These are phyloP conservation scores for Alouatta caraya DNA, from an alignment of 2,797 vertebrate genomes.

Conservation along the genomic window DNA sequence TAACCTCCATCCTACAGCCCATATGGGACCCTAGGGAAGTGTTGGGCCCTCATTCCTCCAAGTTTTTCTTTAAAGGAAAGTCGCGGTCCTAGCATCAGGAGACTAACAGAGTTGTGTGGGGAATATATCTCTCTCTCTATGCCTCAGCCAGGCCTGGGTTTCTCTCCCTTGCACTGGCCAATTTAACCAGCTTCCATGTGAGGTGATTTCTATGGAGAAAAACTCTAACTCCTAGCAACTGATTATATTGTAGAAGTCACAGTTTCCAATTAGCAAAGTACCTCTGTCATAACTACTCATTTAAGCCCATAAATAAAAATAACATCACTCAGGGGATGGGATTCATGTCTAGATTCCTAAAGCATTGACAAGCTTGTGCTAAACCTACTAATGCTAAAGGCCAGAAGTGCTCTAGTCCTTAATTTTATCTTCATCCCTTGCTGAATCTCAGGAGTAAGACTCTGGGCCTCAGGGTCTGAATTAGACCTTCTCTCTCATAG, in stretches of 20 bases:
- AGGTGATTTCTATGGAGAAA: neutral
- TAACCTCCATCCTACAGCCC: too few species aligned
- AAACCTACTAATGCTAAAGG: neutral
- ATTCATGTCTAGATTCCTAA: neutral
- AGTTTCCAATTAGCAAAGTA: neutral
- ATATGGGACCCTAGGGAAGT: neutral
- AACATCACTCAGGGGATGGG: neutral
- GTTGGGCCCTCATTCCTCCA: neutral
- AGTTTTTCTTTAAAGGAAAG: neutral
- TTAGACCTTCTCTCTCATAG: neutral
- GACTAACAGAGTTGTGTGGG: neutral
- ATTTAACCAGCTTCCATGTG: neutral
- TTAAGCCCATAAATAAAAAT: neutral
- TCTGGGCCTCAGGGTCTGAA: neutral
- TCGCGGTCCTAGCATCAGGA: neutral
- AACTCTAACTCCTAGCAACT: neutral
- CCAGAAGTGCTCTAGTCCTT: neutral
- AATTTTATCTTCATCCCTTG: neutral
- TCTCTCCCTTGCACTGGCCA: neutral
- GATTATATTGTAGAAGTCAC: neutral
- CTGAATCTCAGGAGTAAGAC: neutral
- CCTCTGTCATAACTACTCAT: neutral
- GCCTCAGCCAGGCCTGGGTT: neutral
- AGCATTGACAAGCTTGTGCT: neutral
- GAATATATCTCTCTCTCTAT: neutral